These are phyloP conservation scores for Synergus laeviventris DNA, from an alignment of 2,888 invertebrate genomes.

Conservation along the genomic window DNA sequence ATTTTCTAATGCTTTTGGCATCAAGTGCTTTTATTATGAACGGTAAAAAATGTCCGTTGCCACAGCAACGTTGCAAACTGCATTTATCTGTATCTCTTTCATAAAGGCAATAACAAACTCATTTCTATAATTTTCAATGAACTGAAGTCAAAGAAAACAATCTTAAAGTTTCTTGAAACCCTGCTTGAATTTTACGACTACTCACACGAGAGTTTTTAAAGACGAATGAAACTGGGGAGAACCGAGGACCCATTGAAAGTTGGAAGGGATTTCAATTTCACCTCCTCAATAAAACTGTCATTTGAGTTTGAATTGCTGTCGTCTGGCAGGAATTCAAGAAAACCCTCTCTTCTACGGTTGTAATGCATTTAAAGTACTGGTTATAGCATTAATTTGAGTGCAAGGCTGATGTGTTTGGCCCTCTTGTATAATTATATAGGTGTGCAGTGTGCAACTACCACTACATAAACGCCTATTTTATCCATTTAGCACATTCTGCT, in stretches of 20 bases:
- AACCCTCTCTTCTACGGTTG: neutral
- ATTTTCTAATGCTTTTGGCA: too few relatives aligned
- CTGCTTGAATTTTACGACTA: neutral
- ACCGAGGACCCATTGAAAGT: conserved; percentile 14
- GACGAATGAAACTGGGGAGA: neutral
- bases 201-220: conserved; percentile 15
- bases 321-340: neutral
- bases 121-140: neutral
- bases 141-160: neutral
- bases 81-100: too few relatives aligned
- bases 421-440: conserved; percentile 13
- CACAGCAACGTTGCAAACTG: too few relatives aligned
- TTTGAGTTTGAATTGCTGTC: conserved; percentile 15
- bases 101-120: too few relatives aligned
- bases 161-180: neutral
- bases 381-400: conserved; percentile 14
- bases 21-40: too few relatives aligned
- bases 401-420: conserved; percentile 10
- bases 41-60: too few relatives aligned
- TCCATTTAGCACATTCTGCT: conserved; percentile 1
- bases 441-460: neutral
- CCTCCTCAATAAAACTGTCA: conserved; percentile 12
- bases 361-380: conserved; percentile 6
- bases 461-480: neutral
- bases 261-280: conserved; percentile 22